Percentiles rank a stretch among this genome's conserved stretches.
Evolutionary conservation across 2,113 vertebrate species (phyloP).

Genomic region (Bettongia penicillata): DNA sequence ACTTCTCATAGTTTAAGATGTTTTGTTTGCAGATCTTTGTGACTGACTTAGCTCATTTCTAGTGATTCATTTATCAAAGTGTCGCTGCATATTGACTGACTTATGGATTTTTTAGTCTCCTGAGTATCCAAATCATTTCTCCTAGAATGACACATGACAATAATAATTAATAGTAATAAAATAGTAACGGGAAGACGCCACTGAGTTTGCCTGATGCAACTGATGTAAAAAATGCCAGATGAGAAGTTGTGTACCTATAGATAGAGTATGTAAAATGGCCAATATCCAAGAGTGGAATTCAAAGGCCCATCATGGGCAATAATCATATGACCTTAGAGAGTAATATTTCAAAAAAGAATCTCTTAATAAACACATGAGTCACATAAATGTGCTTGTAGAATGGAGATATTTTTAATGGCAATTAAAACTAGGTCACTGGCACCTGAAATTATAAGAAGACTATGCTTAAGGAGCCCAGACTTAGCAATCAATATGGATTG

Average conservation of each 20-base stretch:
- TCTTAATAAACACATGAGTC: background rate
- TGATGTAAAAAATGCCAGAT: background rate
- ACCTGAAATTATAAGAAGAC: background rate
- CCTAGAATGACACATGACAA: background rate
- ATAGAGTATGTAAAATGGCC: background rate
- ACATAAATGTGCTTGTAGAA: background rate
- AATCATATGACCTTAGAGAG: background rate
- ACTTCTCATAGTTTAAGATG: constrained; percentile 27
- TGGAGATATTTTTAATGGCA: background rate
- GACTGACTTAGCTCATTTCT: constrained; percentile 15
- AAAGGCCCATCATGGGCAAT: background rate
- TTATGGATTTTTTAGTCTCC: background rate
- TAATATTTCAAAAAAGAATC: background rate
- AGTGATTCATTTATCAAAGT: constrained; percentile 5
- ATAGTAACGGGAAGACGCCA: background rate
- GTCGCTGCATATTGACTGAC: background rate
- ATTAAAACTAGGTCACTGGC: background rate
- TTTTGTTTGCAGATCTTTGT: constrained; percentile 34
- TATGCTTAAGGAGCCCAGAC: background rate
- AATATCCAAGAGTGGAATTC: background rate
- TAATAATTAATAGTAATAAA: background rate
- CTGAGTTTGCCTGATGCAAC: background rate
- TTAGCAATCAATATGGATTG: background rate
- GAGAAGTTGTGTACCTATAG: background rate
- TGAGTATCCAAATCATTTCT: background rate